phyloP scores from a whole-genome alignment of 2,113 vertebrate genomes.

The Eulemur macaco region DNA sequence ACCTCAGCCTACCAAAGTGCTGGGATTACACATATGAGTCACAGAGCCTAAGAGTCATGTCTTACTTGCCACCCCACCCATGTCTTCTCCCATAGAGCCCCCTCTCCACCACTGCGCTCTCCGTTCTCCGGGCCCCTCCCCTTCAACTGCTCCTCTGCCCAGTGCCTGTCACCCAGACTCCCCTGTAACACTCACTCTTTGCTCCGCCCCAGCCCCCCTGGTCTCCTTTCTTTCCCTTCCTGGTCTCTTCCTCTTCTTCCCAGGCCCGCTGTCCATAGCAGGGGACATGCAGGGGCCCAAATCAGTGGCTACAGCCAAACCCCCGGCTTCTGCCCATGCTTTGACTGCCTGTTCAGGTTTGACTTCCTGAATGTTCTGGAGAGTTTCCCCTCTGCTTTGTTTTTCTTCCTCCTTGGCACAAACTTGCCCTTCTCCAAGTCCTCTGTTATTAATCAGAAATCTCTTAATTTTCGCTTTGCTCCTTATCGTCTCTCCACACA shows the following conservation, averaged over 20 bases:
- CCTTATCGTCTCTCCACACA: neutral
- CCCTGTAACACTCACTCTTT: neutral
- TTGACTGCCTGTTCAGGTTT: neutral
- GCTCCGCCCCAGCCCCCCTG: neutral
- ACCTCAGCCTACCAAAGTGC: neutral
- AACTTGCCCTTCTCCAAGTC: neutral
- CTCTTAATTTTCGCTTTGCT: neutral
- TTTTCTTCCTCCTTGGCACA: slow-evolving; percentile 24
- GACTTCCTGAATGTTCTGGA: neutral
- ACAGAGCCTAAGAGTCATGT: neutral
- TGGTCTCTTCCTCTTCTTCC: neutral
- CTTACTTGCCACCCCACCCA: neutral
- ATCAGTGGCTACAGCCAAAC: neutral
- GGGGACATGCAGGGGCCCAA: neutral
- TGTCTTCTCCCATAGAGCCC: neutral
- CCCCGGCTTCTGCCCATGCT: neutral
- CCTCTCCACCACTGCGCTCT: neutral
- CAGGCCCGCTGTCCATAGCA: neutral
- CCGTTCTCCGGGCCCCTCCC: neutral
- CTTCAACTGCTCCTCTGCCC: neutral
- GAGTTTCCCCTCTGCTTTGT: neutral
- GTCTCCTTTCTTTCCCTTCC: neutral
- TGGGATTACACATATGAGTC: neutral
- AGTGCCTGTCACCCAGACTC: neutral
- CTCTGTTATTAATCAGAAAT: neutral